These are phyloP conservation scores for Desoria tigrina DNA, from an alignment of 2,888 invertebrate genomes.

Conservation along the genomic window DNA sequence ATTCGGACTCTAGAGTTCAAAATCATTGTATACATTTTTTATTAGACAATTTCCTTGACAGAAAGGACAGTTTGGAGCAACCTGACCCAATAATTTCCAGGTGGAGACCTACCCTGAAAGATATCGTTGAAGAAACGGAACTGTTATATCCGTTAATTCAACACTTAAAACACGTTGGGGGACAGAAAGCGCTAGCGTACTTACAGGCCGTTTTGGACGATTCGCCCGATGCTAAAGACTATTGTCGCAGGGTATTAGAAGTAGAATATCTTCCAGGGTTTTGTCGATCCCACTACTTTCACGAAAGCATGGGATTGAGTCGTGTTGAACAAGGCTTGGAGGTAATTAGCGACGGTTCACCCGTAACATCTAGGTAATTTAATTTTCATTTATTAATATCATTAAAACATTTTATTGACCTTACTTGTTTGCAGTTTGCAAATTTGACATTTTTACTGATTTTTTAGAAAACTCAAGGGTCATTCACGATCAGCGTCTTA, in stretches of 20 bases:
- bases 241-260: slow-evolving; percentile 47
- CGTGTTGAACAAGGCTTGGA: slow-evolving; percentile 48
- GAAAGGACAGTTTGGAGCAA: slow-evolving; percentile 44
- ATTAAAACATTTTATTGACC: too few relatives aligned
- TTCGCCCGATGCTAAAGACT: slow-evolving; percentile 43
- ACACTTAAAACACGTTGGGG: slow-evolving; percentile 46
- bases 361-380: slow-evolving; percentile 3
- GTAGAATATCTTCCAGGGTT: slow-evolving; percentile 48
- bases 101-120: slow-evolving; percentile 48
- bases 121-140: slow-evolving; percentile 48
- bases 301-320: slow-evolving; percentile 49
- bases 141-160: slow-evolving; percentile 51
- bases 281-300: slow-evolving; percentile 44
- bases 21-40: slow-evolving; percentile 37
- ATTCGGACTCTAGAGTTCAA: neutral
- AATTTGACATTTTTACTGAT: neutral
- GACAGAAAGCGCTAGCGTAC: slow-evolving; percentile 48
- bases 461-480: slow-evolving; percentile 7
- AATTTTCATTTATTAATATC: slow-evolving; percentile 2
- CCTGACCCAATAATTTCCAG: slow-evolving; percentile 45
- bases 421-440: too few relatives aligned
- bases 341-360: slow-evolving; percentile 36
- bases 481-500: slow-evolving; percentile 50
- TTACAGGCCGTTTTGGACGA: slow-evolving; percentile 52
- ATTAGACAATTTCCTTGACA: slow-evolving; percentile 49